A percentile compares a stretch with the other conserved stretches of the same genome.
These are phyloP conservation scores for Typhlichthys eigenmanni DNA, from an alignment of 2,797 vertebrate species.

Conservation along the genomic window DNA sequence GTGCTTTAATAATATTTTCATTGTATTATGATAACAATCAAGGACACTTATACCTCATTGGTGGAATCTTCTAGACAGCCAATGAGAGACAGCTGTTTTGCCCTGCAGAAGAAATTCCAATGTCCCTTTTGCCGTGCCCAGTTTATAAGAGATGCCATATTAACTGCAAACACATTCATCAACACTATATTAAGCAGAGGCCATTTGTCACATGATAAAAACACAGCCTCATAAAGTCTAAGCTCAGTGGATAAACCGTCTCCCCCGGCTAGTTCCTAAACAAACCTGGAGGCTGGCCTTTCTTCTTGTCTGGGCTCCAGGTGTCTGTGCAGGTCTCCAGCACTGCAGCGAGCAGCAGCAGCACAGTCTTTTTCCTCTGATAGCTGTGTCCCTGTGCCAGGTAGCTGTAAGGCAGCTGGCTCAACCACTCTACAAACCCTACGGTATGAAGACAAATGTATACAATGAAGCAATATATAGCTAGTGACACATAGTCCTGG, in stretches of 20 bases:
- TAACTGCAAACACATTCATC: slow-evolving; percentile 66
- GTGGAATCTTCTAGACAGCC: slow-evolving; percentile 88
- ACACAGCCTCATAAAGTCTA: background rate
- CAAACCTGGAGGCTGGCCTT: slow-evolving; percentile 90
- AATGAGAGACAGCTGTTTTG: slow-evolving; percentile 79
- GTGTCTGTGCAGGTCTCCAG: slow-evolving; percentile 90
- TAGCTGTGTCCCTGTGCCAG: slow-evolving; percentile 82
- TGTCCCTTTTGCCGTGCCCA: slow-evolving; percentile 70
- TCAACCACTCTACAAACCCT: slow-evolving; percentile 88
- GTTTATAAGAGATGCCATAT: slow-evolving; percentile 78
- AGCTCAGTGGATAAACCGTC: background rate
- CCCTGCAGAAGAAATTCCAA: slow-evolving; percentile 85
- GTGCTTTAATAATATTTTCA: background rate
- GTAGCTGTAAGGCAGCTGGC: slow-evolving; percentile 73
- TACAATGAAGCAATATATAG: background rate
- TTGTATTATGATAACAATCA: background rate
- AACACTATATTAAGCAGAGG: background rate
- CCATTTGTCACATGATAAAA: background rate
- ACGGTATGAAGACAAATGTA: background rate
- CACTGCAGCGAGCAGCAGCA: slow-evolving; percentile 81
- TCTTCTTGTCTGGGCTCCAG: slow-evolving; percentile 86
- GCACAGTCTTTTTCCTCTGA: slow-evolving; percentile 85
- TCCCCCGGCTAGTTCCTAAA: slow-evolving; percentile 2
- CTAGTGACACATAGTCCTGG: background rate
- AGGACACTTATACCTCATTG: slow-evolving; percentile 78